Conservation (phyloP, 2,113 vertebrate genomes). For the Eurypyga helias region DNA sequence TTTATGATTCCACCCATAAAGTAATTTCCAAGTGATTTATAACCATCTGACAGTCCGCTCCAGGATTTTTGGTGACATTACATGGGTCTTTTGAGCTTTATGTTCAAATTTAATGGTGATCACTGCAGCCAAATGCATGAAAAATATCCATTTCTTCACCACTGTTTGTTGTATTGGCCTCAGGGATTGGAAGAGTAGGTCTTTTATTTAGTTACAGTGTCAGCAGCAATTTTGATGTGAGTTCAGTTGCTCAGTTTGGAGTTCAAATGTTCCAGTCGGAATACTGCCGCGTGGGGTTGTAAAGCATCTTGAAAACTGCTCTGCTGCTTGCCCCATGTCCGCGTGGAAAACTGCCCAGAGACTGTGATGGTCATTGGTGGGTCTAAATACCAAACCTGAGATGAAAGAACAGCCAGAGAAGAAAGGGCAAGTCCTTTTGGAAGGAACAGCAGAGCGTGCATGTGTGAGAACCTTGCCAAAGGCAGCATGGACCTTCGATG, state of each 20-base stretch:
- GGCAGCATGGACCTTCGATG: not conserved
- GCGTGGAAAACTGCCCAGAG: not conserved
- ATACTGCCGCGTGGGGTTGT: not conserved
- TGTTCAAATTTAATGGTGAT: slow-evolving; percentile 18
- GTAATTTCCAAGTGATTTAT: slow-evolving; percentile 1
- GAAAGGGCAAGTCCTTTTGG: not conserved
- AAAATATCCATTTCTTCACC: slow-evolving; percentile 28
- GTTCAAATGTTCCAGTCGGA: slow-evolving; percentile 25
- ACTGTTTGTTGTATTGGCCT: slow-evolving; percentile 32
- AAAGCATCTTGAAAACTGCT: not conserved
- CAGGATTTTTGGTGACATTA: slow-evolving; percentile 25
- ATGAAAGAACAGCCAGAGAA: not conserved
- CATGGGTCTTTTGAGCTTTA: slow-evolving; percentile 15
- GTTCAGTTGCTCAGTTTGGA: slow-evolving; percentile 51
- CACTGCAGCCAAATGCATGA: slow-evolving; percentile 16
- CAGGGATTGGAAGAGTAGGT: slow-evolving; percentile 31
- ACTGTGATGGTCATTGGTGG: not conserved
- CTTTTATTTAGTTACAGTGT: slow-evolving; percentile 53
- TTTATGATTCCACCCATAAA: not conserved
- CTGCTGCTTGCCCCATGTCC: not conserved
- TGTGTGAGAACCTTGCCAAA: not conserved
- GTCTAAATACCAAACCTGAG: not conserved
- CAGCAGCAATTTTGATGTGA: slow-evolving; percentile 41
- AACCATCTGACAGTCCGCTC: not conserved
- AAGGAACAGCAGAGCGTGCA: not conserved